These are phyloP conservation scores for Acleris cristana DNA, from an alignment of 2,888 invertebrate genomes.

Conservation along the genomic window DNA sequence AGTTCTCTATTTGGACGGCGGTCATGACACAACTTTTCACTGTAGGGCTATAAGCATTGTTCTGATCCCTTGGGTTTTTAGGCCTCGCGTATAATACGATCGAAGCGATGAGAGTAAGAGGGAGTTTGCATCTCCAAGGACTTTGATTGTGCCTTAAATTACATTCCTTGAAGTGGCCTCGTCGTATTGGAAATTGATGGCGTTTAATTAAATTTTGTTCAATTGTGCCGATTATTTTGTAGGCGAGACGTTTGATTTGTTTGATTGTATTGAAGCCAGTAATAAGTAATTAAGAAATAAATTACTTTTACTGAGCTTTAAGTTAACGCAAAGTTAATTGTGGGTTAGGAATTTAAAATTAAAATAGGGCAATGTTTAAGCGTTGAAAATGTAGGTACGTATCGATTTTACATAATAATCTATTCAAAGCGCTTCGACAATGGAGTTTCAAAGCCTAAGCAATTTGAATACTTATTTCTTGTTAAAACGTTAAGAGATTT, in stretches of 20 bases:
- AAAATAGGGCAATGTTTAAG: too few relatives aligned
- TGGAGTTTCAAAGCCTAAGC: too few relatives aligned
- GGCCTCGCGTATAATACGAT: constrained; percentile 58
- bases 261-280: not conserved
- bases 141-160: constrained; percentile 34
- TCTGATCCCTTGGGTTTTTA: constrained; percentile 53
- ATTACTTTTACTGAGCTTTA: too few relatives aligned
- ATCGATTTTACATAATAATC: too few relatives aligned
- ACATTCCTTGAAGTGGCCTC: constrained; percentile 23
- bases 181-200: constrained; percentile 14
- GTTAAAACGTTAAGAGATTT: too few relatives aligned
- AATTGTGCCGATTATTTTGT: constrained; percentile 1
- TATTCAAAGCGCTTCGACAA: too few relatives aligned
- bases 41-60: constrained; percentile 50
- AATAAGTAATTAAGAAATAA: too few relatives aligned
- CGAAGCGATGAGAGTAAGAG: constrained; percentile 48
- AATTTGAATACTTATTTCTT: too few relatives aligned
- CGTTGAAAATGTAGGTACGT: too few relatives aligned
- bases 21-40: constrained; percentile 47
- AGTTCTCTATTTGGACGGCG: constrained; percentile 54
- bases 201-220: constrained; percentile 2
- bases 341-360: too few relatives aligned
- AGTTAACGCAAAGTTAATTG: too few relatives aligned
- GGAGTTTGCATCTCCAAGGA: constrained; percentile 25
- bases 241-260: not conserved